Base-by-base conservation (phyloP, 2,888 invertebrate species). In the Vanessa cardui region DNA sequence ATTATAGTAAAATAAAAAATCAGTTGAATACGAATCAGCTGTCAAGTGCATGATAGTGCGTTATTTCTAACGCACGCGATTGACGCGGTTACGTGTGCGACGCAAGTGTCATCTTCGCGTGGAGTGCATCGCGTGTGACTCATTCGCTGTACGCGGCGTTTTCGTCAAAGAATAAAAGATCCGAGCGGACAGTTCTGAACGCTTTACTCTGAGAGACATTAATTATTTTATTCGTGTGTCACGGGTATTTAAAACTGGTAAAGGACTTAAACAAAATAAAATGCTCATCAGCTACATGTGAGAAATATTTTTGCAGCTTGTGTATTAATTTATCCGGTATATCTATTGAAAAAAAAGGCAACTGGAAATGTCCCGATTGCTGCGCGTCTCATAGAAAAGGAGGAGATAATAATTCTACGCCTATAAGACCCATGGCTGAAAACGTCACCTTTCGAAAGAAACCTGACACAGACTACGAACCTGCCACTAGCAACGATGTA, bases 221-320 rank as follows among this genome's bases (percentile, higher is more conserved):
- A 45, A 45, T 45, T 45, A 45, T 45, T 45, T 45, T 45, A 45
- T 45, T 9, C 16, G 45, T 45, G 47, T 47, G 47, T 18, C 18
- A 16, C 16, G 47, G 47, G 18, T 47, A 18, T 47, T 47, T 47
- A 47, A 47, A 47, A 18, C 18, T 47, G n/a, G 16, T 47, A 18
- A 47, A 47, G 18, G 47, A 47, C 47, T 58, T 15, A 46, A 31
- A 46, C 18, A 7, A 54, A 39, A 59, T 50, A 26, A 59, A 21
- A 47, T 64, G 64, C n/a, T 49, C 58, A 2, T 15, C 50, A 21
- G 6, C 50, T 21, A 21, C 58, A n/a, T 64, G 64, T n/a, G 26
- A 50, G n/a, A 64, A 59, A 59, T 15, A 21, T 9, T n/a, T n/a
- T n/a, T n/a, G n/a, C n/a, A n/a, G n/a, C n/a, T n/a, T n/a, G n/a